Evolutionary conservation across 2,888 invertebrate genomes (phyloP).

Genomic region (Amphipoea lucens): DNA sequence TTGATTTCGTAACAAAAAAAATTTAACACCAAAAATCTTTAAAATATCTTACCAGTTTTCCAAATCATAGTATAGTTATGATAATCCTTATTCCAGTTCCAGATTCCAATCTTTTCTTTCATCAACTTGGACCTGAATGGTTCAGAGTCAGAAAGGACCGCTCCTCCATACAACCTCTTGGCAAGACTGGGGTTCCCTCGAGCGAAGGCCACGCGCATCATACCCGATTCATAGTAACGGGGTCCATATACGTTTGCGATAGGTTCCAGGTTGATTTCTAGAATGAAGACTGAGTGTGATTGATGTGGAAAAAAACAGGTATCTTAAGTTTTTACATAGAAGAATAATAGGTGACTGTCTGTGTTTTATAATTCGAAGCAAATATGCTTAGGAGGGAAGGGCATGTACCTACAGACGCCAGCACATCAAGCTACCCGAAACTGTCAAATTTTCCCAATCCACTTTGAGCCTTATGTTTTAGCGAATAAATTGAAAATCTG

Average conservation of each 20-base stretch:
- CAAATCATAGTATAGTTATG: constrained; percentile 93
- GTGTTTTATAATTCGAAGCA: neutral
- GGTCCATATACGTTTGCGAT: constrained; percentile 91
- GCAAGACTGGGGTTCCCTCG: constrained; percentile 91
- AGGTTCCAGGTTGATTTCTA: constrained; percentile 93
- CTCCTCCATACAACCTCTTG: constrained; percentile 83
- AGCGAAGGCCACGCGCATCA: constrained; percentile 93
- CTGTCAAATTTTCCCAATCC: no score
- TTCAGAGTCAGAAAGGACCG: constrained; percentile 80
- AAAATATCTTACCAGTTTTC: constrained; percentile 87
- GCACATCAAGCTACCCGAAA: no score
- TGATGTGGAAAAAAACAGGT: neutral
- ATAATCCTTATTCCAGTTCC: constrained; percentile 91
- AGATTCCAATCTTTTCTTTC: constrained; percentile 82
- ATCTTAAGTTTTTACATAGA: neutral
- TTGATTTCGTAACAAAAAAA: neutral
- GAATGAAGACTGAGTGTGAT: constrained; percentile 23
- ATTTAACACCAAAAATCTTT: no score
- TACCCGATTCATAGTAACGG: constrained; percentile 91
- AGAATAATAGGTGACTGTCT: neutral
- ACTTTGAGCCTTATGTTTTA: no score
- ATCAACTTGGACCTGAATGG: constrained; percentile 84
- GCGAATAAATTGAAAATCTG: no score
- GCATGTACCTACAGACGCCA: no score
- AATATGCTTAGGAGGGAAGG: no score